Percentiles rank a stretch among this genome's conserved stretches.
phyloP scores from a whole-genome alignment of 2,888 invertebrate genomes.

The Seira ritae region DNA sequence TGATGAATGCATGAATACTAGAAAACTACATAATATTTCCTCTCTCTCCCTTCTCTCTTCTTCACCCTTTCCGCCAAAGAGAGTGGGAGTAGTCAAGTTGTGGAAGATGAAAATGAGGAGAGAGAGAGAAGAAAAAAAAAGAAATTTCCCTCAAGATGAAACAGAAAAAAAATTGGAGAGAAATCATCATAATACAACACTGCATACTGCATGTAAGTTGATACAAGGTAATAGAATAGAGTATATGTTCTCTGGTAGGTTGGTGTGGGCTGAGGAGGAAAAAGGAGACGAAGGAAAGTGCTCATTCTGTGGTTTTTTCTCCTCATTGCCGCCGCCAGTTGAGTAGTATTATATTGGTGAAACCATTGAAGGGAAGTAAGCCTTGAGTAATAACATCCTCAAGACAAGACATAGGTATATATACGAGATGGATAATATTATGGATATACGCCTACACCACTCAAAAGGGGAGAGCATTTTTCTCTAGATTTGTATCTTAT shows the following conservation, averaged over 20 bases:
- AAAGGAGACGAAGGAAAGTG: slow-evolving; percentile 13
- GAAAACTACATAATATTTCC: not conserved
- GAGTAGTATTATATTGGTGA: slow-evolving; percentile 45
- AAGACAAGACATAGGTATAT: slow-evolving; percentile 53
- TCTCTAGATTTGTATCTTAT: slow-evolving; percentile 55
- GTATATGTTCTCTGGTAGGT: not conserved
- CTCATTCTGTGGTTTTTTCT: slow-evolving; percentile 57
- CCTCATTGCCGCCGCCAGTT: slow-evolving; percentile 55
- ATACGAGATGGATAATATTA: too few relatives aligned
- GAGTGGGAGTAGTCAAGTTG: not conserved
- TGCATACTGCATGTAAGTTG: not conserved
- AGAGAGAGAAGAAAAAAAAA: too few relatives aligned
- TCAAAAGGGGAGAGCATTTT: slow-evolving; percentile 29
- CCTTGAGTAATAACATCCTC: slow-evolving; percentile 44
- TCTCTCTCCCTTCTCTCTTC: not conserved
- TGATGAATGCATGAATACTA: slow-evolving; percentile 18
- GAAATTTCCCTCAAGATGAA: not conserved
- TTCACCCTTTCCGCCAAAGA: not conserved
- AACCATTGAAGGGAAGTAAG: slow-evolving; percentile 39
- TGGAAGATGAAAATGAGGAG: slow-evolving; percentile 16
- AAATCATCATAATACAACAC: not conserved
- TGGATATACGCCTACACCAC: too few relatives aligned
- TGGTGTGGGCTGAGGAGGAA: too few relatives aligned
- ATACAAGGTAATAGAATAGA: not conserved
- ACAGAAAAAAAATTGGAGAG: not conserved